Percentiles rank a stretch among this genome's conserved stretches.
phyloP scores from a whole-genome alignment of 2,888 invertebrate species.

The Tortrix viridana region DNA sequence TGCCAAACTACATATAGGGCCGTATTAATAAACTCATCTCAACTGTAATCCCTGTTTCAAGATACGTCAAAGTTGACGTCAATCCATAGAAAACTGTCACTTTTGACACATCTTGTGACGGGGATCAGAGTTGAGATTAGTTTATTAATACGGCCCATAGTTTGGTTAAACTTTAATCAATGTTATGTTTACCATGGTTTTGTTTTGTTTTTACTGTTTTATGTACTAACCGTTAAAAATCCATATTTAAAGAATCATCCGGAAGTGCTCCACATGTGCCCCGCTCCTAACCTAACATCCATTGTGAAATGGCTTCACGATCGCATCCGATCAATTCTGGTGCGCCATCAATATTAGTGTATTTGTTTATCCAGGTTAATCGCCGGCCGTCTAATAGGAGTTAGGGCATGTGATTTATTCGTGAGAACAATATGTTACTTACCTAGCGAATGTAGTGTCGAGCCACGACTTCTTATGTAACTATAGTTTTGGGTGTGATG shows the following conservation, averaged over 20 bases:
- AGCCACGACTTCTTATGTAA: neutral
- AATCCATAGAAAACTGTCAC: no score
- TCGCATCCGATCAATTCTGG: constrained; percentile 55
- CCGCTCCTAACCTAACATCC: constrained; percentile 40
- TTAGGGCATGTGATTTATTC: constrained; percentile 47
- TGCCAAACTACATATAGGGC: no score
- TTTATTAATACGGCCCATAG: no score
- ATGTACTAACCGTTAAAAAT: no score
- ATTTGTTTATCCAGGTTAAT: constrained; percentile 62
- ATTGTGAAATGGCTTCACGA: constrained; percentile 64
- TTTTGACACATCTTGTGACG: no score
- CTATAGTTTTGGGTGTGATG: neutral
- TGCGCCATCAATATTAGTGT: constrained; percentile 60
- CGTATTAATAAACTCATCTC: no score
- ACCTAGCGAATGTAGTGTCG: neutral
- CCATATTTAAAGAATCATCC: neutral
- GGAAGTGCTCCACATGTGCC: constrained; percentile 45
- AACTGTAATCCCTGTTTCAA: no score
- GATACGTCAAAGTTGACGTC: no score
- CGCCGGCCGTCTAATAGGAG: constrained; percentile 43
- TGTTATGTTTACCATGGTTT: no score
- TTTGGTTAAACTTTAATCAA: no score
- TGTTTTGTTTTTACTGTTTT: no score
- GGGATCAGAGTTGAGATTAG: no score
- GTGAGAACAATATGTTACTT: constrained; percentile 45